Base-by-base conservation (phyloP, 2,888 invertebrate genomes). In the Perdita meconis region DNA sequence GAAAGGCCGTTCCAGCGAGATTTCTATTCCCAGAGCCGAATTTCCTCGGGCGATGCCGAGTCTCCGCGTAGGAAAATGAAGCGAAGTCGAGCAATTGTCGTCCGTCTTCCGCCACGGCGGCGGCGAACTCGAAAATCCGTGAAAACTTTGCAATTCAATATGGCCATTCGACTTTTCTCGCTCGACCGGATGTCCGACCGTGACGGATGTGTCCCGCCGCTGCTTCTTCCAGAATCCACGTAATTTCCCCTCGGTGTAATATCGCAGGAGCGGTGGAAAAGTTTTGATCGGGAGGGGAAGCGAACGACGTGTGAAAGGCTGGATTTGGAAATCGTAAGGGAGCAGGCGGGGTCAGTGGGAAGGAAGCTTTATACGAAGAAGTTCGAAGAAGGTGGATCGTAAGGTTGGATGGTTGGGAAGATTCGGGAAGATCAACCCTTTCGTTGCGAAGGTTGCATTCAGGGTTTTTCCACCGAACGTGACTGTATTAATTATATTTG, bases 81-180 rank as follows among this genome's bases (percentile, higher is more conserved):
- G 67, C 63, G 66, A 10, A 57, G 71, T 60, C 61, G 70, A 55
- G 51, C 73, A 53, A 76, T 72, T 66, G 72, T 65, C 64, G 65
- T 56, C 24, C 65, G 69, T 65, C 75, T 57, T 67, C 38, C 65
- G 24, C 10, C 50, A 6, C 8, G 10, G 34, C 34, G 26, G 19
- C 53, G n/a, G 38, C 40, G 22, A 60, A 76, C 70, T 61, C 73
- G 64, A 73, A 78, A 75, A 69, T 60, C 79, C 56, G 65, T 51
- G 72, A 60, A 83, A 83, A 81, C 73, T 83, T 83, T 76, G 63
- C 83, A 63, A 83, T 83, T 78, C 76, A 73, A 83, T 83, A 69
- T 78, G 78, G 67, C 57, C 40, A 22, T 64, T 68, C 64, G 72
- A 72, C 66, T 65, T 76, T 61, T 53, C 64, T 19, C 51, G 19